These are phyloP conservation scores for Caenorhabditis briggsae DNA, from an alignment of 1,140 invertebrate species.

Conservation along the genomic window DNA sequence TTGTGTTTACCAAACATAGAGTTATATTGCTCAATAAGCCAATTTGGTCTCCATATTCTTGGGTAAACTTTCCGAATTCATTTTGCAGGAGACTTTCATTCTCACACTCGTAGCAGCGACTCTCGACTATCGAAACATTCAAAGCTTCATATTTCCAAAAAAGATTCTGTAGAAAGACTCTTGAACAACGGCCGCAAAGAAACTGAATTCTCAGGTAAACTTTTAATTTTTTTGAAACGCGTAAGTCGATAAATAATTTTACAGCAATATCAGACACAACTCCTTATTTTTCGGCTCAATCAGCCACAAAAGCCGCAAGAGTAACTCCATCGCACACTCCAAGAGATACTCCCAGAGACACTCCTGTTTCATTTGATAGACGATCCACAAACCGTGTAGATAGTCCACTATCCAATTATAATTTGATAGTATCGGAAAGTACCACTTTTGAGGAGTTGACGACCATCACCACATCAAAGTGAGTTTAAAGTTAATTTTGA, in stretches of 20 bases:
- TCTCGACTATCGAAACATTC: slow-evolving; percentile 30
- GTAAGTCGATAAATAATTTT: too few relatives aligned
- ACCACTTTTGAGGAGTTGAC: slow-evolving; percentile 58
- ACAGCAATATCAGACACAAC: slow-evolving; percentile 11
- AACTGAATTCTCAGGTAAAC: slow-evolving; percentile 41
- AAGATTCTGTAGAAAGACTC: slow-evolving; percentile 46
- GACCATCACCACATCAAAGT: slow-evolving; percentile 54
- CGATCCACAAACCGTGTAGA: neutral
- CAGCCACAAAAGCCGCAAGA: neutral
- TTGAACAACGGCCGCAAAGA: neutral
- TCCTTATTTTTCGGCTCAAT: slow-evolving; percentile 7
- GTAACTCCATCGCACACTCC: neutral
- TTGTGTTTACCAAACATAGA: neutral
- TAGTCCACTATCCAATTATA: neutral
- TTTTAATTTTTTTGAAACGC: too few relatives aligned
- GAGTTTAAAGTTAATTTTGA: too few relatives aligned
- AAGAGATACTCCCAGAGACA: slow-evolving; percentile 1
- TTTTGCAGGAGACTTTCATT: slow-evolving; percentile 42
- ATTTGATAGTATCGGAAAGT: slow-evolving; percentile 54
- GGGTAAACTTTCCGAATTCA: neutral
- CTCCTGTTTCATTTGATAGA: slow-evolving; percentile 21
- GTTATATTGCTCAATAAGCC: neutral
- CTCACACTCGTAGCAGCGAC: slow-evolving; percentile 28
- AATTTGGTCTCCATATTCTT: slow-evolving; percentile 14
- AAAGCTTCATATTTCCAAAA: neutral